Percentiles rank a stretch among this genome's conserved stretches.
Conservation (phyloP, 2,888 invertebrate species). For the Parapristionchus giblindavisi region DNA sequence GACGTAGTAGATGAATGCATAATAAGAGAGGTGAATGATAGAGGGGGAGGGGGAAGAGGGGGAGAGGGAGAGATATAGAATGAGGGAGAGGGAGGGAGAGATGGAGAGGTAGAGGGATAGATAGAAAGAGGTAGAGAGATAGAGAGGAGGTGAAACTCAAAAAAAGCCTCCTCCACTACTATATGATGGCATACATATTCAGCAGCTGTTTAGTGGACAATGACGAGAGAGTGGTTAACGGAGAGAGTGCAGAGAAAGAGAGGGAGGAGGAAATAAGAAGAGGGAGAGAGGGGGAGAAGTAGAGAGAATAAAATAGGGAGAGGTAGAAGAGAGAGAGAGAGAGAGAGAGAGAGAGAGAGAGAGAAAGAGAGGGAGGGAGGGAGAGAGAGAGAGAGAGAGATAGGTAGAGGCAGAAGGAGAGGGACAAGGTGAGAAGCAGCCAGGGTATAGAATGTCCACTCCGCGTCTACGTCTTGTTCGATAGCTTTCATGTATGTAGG, state of each 20-base stretch:
- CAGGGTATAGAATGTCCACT: constrained; percentile 31
- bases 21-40: background rate
- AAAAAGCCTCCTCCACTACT: too few species aligned
- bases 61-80: background rate
- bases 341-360: background rate
- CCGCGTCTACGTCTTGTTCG: too few species aligned
- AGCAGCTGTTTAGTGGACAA: too few species aligned
- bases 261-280: background rate
- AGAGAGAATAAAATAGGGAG: constrained; percentile 10
- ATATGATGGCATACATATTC: too few species aligned
- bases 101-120: background rate
- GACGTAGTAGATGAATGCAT: too few species aligned
- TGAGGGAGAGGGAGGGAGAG: background rate
- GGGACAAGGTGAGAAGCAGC: too few species aligned
- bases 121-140: background rate
- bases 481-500: too few species aligned
- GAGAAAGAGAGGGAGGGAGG: background rate
- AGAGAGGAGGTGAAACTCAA: too few species aligned
- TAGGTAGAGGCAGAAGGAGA: background rate
- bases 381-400: constrained; percentile 1
- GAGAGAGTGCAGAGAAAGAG: too few species aligned
- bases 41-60: background rate
- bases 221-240: too few species aligned
- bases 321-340: constrained; percentile 18
- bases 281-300: constrained; percentile 1